A percentile compares a stretch with the other conserved stretches of the same genome.
Conservation (phyloP, 2,888 invertebrate species). For the Xanthia togata region DNA sequence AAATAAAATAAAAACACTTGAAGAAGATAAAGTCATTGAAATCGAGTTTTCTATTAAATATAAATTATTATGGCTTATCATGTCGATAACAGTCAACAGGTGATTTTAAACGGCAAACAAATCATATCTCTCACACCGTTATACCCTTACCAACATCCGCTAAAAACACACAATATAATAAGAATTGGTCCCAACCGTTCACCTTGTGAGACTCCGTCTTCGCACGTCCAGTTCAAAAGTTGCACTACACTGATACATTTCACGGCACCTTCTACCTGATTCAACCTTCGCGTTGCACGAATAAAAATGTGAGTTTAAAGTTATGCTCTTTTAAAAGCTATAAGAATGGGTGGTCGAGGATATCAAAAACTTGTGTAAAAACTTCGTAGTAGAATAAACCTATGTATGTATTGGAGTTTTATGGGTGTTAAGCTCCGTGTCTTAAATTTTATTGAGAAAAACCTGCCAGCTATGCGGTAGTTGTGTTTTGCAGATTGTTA, state of each 20-base stretch:
- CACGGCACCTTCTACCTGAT: slow-evolving; percentile 88
- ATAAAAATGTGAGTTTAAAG: slow-evolving; percentile 76
- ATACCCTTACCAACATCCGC: slow-evolving; percentile 70
- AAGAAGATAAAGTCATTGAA: not conserved
- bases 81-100: slow-evolving; percentile 38
- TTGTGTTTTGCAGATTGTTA: slow-evolving; percentile 33
- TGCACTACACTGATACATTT: slow-evolving; percentile 89
- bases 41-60: not conserved
- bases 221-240: slow-evolving; percentile 88
- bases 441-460: slow-evolving; percentile 53
- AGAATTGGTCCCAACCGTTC: slow-evolving; percentile 77
- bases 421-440: slow-evolving; percentile 58
- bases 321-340: slow-evolving; percentile 72
- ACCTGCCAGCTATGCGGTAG: slow-evolving; percentile 37
- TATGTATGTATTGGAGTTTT: slow-evolving; percentile 63
- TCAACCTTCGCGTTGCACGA: slow-evolving; percentile 78
- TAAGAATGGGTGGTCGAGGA: slow-evolving; percentile 81
- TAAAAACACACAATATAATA: slow-evolving; percentile 74
- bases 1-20: too few species aligned
- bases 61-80: not conserved
- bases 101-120: slow-evolving; percentile 51
- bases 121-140: slow-evolving; percentile 57
- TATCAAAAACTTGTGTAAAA: slow-evolving; percentile 76
- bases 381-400: slow-evolving; percentile 60
- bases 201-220: slow-evolving; percentile 87